A percentile compares a stretch with the other conserved stretches of the same genome.
phyloP scores from a whole-genome alignment of 2,797 vertebrate genomes.

The Platyrinchus mystaceus region DNA sequence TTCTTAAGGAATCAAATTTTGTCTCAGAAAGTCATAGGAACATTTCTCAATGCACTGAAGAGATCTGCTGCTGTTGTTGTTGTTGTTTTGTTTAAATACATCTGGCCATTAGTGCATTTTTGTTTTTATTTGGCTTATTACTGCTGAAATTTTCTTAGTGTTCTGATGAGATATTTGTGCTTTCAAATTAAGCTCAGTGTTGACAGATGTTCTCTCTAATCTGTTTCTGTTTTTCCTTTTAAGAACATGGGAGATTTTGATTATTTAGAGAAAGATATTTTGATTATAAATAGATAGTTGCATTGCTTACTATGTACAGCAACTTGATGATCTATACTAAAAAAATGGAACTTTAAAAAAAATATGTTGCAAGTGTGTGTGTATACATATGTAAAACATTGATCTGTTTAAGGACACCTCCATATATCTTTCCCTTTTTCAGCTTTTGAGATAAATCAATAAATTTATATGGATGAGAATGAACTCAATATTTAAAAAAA shows the following conservation, averaged over 20 bases:
- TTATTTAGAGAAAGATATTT: not conserved
- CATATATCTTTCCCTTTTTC: not conserved
- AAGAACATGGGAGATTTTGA: not conserved
- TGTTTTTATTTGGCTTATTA: not conserved
- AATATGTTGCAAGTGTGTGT: not conserved
- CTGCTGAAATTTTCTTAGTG: not conserved
- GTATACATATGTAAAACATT: not conserved
- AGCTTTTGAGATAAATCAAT: not conserved
- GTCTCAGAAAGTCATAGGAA: not conserved
- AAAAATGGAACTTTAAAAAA: not conserved
- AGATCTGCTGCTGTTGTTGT: not conserved
- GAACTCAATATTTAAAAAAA: not conserved
- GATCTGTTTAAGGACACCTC: not conserved
- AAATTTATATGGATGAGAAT: not conserved
- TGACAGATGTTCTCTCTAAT: not conserved
- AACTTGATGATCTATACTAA: not conserved
- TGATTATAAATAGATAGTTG: not conserved
- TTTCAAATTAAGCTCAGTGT: not conserved
- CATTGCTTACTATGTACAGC: not conserved
- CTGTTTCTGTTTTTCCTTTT: not conserved
- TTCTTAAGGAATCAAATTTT: not conserved
- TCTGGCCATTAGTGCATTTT: not conserved
- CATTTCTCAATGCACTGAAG: not conserved
- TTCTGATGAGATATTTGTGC: not conserved
- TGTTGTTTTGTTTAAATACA: not conserved